phyloP scores from a whole-genome alignment of 1,140 invertebrate species.

The Argopecten irradians region DNA sequence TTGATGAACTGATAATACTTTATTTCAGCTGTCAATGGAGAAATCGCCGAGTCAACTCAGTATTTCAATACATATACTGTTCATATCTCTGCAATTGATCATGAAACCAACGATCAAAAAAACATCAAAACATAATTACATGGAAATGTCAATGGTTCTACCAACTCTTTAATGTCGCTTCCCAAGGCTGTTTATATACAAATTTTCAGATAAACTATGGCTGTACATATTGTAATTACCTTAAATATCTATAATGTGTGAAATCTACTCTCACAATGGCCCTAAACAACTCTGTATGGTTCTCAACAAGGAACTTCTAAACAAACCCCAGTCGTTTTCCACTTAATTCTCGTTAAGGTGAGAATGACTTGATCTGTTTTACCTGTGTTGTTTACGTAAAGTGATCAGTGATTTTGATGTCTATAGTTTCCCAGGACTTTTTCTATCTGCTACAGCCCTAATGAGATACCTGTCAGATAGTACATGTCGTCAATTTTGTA shows the following conservation, averaged over 20 bases:
- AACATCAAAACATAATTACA: conserved; percentile 2
- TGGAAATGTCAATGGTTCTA: neutral
- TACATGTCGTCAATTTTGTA: neutral
- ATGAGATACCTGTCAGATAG: conserved; percentile 16
- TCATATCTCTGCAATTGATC: neutral
- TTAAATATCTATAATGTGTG: neutral
- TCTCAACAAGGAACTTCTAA: too few relatives aligned
- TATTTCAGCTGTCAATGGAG: neutral
- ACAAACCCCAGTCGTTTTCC: neutral
- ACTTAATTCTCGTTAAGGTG: neutral
- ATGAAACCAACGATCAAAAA: neutral
- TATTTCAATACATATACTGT: neutral
- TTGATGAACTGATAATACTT: neutral
- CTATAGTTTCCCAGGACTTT: neutral
- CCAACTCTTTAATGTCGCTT: neutral
- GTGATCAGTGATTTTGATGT: neutral
- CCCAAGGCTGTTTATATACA: neutral
- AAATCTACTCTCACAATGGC: neutral
- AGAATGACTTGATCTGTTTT: neutral
- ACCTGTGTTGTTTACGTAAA: neutral
- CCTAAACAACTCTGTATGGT: too few relatives aligned
- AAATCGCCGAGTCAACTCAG: neutral
- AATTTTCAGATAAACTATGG: neutral
- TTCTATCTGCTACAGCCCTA: neutral
- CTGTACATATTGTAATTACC: neutral